Conservation (phyloP, 1,140 invertebrate species). For the Drosophila dunni region DNA sequence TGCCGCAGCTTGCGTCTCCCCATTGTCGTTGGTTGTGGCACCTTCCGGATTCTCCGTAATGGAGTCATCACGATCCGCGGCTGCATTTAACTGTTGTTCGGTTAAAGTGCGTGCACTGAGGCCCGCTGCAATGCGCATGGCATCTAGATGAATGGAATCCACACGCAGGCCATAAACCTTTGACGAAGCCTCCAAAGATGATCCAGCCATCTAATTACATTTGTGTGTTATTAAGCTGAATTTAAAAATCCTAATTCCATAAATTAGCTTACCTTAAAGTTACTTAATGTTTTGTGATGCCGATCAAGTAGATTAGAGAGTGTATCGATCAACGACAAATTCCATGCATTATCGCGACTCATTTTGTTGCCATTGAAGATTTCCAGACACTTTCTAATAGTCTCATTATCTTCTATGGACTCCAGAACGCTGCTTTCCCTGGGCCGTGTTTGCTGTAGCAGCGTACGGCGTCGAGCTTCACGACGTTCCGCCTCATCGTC, state of each 20-base stretch:
- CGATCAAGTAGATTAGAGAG: constrained; percentile 88
- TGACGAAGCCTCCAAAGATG: constrained; percentile 90
- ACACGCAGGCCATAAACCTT: constrained; percentile 91
- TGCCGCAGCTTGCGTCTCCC: constrained; percentile 21
- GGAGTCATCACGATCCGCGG: constrained; percentile 65
- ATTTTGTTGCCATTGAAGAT: constrained; percentile 87
- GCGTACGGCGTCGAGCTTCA: constrained; percentile 66
- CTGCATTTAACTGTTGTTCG: constrained; percentile 60
- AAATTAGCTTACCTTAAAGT: constrained; percentile 86
- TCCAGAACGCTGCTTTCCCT: constrained; percentile 41
- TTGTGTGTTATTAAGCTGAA: not conserved
- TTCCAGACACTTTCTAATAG: constrained; percentile 72
- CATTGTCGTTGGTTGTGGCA: constrained; percentile 29
- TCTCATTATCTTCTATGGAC: constrained; percentile 76
- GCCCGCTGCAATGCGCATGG: constrained; percentile 88
- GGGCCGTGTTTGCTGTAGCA: constrained; percentile 46
- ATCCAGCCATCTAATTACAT: constrained; percentile 86
- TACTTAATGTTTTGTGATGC: constrained; percentile 87
- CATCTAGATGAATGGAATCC: constrained; percentile 89
- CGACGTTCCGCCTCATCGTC: constrained; percentile 83
- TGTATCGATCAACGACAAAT: constrained; percentile 90
- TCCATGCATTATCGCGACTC: constrained; percentile 91
- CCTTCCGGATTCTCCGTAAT: constrained; percentile 36
- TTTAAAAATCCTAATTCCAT: not conserved
- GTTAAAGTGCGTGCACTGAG: constrained; percentile 79